Percentiles rank a stretch among this genome's conserved stretches.
phyloP scores from a whole-genome alignment of 2,888 invertebrate genomes.

The Cerceris ruficornis region DNA sequence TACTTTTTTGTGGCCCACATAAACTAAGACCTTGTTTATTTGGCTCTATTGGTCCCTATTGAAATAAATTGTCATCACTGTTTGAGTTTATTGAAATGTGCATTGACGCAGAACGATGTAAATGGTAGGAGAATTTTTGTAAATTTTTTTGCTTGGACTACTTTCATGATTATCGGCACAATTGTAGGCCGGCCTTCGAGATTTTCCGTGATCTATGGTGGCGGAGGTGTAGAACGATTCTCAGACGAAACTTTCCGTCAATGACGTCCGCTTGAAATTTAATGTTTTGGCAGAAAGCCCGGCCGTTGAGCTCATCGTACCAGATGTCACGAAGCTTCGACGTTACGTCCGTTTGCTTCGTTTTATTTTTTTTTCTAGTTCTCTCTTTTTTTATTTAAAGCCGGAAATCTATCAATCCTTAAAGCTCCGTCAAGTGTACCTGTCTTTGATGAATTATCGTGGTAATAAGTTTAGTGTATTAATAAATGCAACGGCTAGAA shows the following conservation, averaged over 20 bases:
- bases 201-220: constrained; percentile 1
- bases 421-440: not conserved
- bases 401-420: constrained; percentile 9
- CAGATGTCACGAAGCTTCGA: constrained; percentile 43
- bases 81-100: too few species aligned
- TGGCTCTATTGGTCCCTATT: too few species aligned
- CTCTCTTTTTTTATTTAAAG: constrained; percentile 16
- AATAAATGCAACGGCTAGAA: too few species aligned
- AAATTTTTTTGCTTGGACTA: too few species aligned
- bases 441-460: not conserved
- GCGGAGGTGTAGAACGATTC: constrained; percentile 4
- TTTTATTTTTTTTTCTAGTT: not conserved
- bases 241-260: constrained; percentile 46
- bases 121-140: too few species aligned
- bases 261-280: constrained; percentile 41
- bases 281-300: constrained; percentile 48
- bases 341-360: not conserved
- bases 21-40: too few species aligned
- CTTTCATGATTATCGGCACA: not conserved
- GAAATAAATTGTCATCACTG: too few species aligned
- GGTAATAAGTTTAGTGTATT: not conserved
- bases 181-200: constrained; percentile 19
- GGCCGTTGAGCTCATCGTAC: constrained; percentile 18
- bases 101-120: too few species aligned
- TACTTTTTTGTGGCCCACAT: too few species aligned